Evolutionary conservation across 1,140 invertebrate species (phyloP).

Genomic region (Globodera rostochiensis): DNA sequence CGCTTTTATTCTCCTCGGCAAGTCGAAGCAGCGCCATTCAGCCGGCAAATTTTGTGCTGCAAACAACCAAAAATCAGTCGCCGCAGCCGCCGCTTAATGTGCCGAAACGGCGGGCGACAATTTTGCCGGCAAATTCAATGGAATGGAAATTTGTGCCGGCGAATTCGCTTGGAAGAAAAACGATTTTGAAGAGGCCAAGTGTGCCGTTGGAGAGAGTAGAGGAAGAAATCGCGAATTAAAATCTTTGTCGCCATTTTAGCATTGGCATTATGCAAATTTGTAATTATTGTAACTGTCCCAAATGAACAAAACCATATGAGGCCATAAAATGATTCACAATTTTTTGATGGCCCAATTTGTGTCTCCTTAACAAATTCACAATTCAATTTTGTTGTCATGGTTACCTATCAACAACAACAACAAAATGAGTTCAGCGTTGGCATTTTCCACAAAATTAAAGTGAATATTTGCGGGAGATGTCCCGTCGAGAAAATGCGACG

Average conservation of each 20-base stretch:
- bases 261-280: too few relatives aligned
- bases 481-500: constrained; percentile 14
- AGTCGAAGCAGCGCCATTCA: neutral
- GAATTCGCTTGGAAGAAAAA: neutral
- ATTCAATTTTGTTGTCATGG: constrained; percentile 7
- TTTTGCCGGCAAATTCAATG: neutral
- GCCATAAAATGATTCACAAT: too few relatives aligned
- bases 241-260: too few relatives aligned
- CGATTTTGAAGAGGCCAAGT: too few relatives aligned
- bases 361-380: neutral
- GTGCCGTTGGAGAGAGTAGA: too few relatives aligned
- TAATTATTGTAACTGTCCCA: too few relatives aligned
- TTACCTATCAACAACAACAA: neutral
- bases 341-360: too few relatives aligned
- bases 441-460: neutral
- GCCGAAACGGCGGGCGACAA: neutral
- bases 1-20: neutral
- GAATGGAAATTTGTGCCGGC: neutral
- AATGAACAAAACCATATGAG: too few relatives aligned
- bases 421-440: neutral
- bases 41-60: neutral
- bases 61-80: neutral
- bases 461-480: neutral
- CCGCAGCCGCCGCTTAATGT: neutral
- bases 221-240: too few relatives aligned